Conservation (phyloP, 2,888 invertebrate species). For the Antheraea assamensis region DNA sequence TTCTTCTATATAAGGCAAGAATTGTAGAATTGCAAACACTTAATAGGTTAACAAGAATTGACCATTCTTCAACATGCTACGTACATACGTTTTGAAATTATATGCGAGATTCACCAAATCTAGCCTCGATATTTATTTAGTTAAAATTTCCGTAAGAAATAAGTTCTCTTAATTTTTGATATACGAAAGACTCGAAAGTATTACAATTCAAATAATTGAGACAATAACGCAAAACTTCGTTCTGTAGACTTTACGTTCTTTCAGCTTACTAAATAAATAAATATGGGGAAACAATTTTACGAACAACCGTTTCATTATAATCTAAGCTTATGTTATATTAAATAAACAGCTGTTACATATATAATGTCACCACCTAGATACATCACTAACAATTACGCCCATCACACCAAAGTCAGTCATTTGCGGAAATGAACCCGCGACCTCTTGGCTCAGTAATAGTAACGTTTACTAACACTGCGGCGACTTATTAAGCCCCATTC, state of each 20-base stretch:
- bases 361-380: too few relatives aligned
- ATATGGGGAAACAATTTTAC: too few relatives aligned
- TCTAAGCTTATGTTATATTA: too few relatives aligned
- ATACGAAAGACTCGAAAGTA: background rate
- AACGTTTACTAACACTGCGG: too few relatives aligned
- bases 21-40: background rate
- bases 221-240: background rate
- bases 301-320: too few relatives aligned
- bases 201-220: background rate
- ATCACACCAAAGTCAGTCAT: too few relatives aligned
- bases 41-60: background rate
- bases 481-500: background rate
- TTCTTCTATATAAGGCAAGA: background rate
- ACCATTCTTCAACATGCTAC: background rate
- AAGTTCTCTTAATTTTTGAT: background rate
- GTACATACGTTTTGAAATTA: background rate
- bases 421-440: too few relatives aligned
- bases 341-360: too few relatives aligned
- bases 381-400: too few relatives aligned
- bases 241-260: background rate
- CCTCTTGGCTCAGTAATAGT: too few relatives aligned
- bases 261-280: background rate
- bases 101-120: background rate
- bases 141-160: background rate
- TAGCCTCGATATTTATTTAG: background rate